phyloP scores from a whole-genome alignment of 1,140 invertebrate species.

The Alviniconcha marisindica region DNA sequence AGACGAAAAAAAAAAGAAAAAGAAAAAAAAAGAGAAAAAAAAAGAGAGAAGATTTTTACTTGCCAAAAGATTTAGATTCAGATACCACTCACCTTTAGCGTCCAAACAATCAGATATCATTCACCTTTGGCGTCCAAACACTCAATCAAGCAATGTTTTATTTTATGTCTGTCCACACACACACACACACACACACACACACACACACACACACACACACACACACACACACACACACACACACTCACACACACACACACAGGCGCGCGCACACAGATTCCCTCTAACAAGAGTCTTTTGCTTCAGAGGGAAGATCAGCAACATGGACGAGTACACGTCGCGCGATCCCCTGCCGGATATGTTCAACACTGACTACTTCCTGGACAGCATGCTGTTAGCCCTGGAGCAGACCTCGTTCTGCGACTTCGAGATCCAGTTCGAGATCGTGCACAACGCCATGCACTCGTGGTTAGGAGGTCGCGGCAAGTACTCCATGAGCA shows the following conservation, averaged over 20 bases:
- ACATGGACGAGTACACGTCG: constrained; percentile 13
- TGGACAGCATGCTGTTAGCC: constrained; percentile 39
- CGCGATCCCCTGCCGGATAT: constrained; percentile 49
- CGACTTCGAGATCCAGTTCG: constrained; percentile 55
- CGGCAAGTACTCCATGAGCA: constrained; percentile 46
- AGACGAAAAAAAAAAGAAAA: neutral
- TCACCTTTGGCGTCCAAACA: neutral
- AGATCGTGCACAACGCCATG: constrained; percentile 51
- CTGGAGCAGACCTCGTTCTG: constrained; percentile 51
- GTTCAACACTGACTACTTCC: constrained; percentile 46
- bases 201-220: too few relatives aligned
- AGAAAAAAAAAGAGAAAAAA: constrained; percentile 17
- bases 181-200: too few relatives aligned
- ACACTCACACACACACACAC: too few relatives aligned
- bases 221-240: too few relatives aligned
- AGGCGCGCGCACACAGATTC: too few relatives aligned
- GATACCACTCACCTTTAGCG: too few relatives aligned
- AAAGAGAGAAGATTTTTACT: too few relatives aligned
- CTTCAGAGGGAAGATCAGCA: constrained; percentile 20
- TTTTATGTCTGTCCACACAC: too few relatives aligned
- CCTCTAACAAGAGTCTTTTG: neutral
- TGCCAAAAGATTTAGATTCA: too few relatives aligned
- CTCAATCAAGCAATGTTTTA: too few relatives aligned
- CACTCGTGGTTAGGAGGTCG: constrained; percentile 48
- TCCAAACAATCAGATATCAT: too few relatives aligned